Base-by-base conservation (phyloP, 1,140 invertebrate species). In the Eumeta japonica region DNA sequence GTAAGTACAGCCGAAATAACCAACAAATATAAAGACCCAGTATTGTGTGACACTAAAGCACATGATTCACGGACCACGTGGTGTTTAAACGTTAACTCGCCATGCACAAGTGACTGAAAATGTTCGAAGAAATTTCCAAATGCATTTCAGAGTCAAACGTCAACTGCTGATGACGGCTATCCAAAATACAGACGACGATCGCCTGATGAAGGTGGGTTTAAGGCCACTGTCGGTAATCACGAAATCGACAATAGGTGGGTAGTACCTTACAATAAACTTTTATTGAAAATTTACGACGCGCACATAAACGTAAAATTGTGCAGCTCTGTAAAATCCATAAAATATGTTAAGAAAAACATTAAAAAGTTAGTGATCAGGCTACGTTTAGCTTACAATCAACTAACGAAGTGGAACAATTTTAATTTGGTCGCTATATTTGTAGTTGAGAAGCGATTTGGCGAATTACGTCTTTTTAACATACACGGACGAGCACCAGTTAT, bases 241-340 rank as follows among this genome's bases (percentile, higher is more conserved):
- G 43, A 52, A 35, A 45, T 78, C 19, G 70, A 79, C 47, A 80
- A 80, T 45, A n/a, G 58, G 16, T 80, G 72, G 72, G 50, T 81
- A 35, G 77, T 80, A 16, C 78, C 76, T 34, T 81, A 81, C 61
- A 76, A 62, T 41, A 67, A 74, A 12, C 39, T 78, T 3, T 54
- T 82, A 10, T 63, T 46, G 3, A 65, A 71, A 53, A 77, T 50
- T 33, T 81, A 62, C 43, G 59, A 79, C 37, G 55, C 66, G 24
- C 76, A 79, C 45, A 63, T 76, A 17, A 80, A 80, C 44, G 67
- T 79, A 10, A 68, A 79, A 54, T 67, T 56, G 43, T 80, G 71
- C 52, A 62, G 62, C 52, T 76, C 75, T 10, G 62, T 81, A 27
- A 79, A 76, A 51, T 62, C 59, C 18, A 73, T 80, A 12, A 77